A percentile compares a stretch with the other conserved stretches of the same genome.
These are phyloP conservation scores for Crossaster papposus DNA, from an alignment of 53 echinoderm and acorn worm species.

Conservation along the genomic window DNA sequence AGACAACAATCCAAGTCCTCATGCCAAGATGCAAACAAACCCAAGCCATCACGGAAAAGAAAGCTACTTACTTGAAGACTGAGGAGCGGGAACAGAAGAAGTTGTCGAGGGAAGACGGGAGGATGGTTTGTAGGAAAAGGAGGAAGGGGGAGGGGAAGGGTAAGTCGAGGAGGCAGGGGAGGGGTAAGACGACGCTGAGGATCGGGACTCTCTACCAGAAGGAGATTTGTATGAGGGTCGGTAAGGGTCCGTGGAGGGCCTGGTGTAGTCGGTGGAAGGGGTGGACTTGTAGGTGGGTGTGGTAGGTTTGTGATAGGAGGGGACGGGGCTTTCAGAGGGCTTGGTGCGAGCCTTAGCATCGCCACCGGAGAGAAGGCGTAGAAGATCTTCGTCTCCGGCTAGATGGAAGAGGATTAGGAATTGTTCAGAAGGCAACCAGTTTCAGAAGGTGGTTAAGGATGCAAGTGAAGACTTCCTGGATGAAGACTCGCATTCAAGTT, in stretches of 20 bases:
- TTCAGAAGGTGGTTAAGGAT: background rate
- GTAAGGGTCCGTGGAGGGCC: slow-evolving; percentile 27
- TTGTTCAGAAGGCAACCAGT: background rate
- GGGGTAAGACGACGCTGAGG: slow-evolving; percentile 13
- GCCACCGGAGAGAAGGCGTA: slow-evolving; percentile 49
- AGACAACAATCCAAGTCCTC: slow-evolving; percentile 6
- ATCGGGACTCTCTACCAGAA: slow-evolving; percentile 28
- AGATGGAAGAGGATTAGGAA: background rate
- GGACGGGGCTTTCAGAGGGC: slow-evolving; percentile 34
- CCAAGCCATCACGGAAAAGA: background rate
- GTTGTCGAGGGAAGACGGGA: slow-evolving; percentile 31
- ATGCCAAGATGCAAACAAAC: slow-evolving; percentile 52
- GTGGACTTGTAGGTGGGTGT: slow-evolving; percentile 46
- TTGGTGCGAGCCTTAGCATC: slow-evolving; percentile 6
- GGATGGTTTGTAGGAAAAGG: slow-evolving; percentile 41
- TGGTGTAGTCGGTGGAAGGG: slow-evolving; percentile 38
- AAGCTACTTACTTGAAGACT: slow-evolving; percentile 46
- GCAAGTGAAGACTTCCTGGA: background rate
- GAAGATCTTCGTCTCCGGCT: slow-evolving; percentile 52
- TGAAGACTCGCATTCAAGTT: background rate
- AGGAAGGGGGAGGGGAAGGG: slow-evolving; percentile 24
- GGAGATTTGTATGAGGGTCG: slow-evolving; percentile 27
- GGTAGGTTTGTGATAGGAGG: slow-evolving; percentile 52
- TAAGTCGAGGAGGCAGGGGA: slow-evolving; percentile 27
- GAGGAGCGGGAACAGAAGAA: slow-evolving; percentile 34